phyloP scores from a whole-genome alignment of 2,113 vertebrate genomes.

The Channa maculata region DNA sequence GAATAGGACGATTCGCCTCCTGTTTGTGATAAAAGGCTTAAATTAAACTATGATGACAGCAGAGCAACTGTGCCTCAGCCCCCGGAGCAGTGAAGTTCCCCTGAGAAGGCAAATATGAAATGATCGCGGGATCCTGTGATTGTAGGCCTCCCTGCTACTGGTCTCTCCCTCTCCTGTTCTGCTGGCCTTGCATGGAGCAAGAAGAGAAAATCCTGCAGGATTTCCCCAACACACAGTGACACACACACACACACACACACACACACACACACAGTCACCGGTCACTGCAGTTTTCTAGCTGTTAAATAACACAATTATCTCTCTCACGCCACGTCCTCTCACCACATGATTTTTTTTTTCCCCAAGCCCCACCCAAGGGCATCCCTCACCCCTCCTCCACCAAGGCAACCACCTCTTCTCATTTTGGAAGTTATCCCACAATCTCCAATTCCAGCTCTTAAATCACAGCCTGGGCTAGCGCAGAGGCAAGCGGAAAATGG shows the following conservation, averaged over 20 bases:
- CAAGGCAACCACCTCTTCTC: not conserved
- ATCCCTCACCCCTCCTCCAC: not conserved
- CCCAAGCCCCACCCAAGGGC: slow-evolving; percentile 33
- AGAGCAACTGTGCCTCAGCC: slow-evolving; percentile 33
- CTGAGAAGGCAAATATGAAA: slow-evolving; percentile 51
- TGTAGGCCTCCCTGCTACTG: slow-evolving; percentile 42
- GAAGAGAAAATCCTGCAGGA: slow-evolving; percentile 70
- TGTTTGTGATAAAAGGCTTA: slow-evolving; percentile 33
- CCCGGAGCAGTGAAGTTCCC: slow-evolving; percentile 30
- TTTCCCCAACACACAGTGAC: slow-evolving; percentile 26
- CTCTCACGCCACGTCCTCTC: slow-evolving; percentile 22
- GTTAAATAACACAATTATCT: slow-evolving; percentile 64
- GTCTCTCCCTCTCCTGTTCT: slow-evolving; percentile 38
- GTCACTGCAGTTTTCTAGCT: slow-evolving; percentile 61
- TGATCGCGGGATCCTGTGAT: slow-evolving; percentile 54
- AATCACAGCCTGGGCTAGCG: slow-evolving; percentile 2
- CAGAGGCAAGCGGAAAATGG: not conserved
- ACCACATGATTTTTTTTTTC: slow-evolving; percentile 24
- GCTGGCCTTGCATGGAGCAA: slow-evolving; percentile 56
- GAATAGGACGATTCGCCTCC: not conserved
- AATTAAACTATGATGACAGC: slow-evolving; percentile 55
- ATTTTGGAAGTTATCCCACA: not conserved
- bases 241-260: slow-evolving; percentile 22
- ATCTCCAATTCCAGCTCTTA: not conserved
- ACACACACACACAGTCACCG: slow-evolving; percentile 34